Evolutionary conservation across 2,797 vertebrate genomes (phyloP).

Genomic region (Gadopsis bispinosus): DNA sequence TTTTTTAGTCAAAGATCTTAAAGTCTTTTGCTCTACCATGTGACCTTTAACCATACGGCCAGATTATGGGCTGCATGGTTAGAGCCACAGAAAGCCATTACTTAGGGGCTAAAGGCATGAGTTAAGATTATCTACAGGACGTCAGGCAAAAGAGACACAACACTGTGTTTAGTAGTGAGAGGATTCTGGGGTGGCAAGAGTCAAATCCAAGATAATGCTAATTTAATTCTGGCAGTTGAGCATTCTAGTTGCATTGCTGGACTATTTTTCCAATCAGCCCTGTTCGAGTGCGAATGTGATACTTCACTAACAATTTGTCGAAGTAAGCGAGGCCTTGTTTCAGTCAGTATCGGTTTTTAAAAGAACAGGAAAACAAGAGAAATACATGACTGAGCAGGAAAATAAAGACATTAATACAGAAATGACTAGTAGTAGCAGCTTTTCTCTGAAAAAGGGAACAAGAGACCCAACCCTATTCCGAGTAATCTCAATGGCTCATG

Average conservation of each 20-base stretch:
- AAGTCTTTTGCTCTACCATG: constrained; percentile 52
- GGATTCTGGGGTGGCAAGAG: constrained; percentile 51
- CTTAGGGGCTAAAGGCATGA: constrained; percentile 68
- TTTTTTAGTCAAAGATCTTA: constrained; percentile 51
- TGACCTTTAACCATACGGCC: constrained; percentile 61
- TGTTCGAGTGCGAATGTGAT: not conserved
- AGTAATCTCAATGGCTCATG: not conserved
- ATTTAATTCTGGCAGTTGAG: constrained; percentile 50
- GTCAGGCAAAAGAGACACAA: constrained; percentile 60
- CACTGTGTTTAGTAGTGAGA: constrained; percentile 48
- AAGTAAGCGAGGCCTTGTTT: not conserved
- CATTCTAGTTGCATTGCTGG: constrained; percentile 43
- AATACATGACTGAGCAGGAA: not conserved
- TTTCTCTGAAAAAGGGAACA: not conserved
- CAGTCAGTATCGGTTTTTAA: not conserved
- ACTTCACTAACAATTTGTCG: not conserved
- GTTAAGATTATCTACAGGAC: constrained; percentile 74
- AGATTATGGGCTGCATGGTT: constrained; percentile 78
- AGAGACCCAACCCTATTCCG: not conserved
- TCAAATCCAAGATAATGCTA: constrained; percentile 62
- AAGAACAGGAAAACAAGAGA: not conserved
- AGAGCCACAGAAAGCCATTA: constrained; percentile 71
- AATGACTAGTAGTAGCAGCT: not conserved
- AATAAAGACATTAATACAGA: constrained; percentile 5
- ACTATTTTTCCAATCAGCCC: not conserved